A percentile compares a stretch with the other conserved stretches of the same genome.
These are phyloP conservation scores for Coryphaenoides rupestris DNA, from an alignment of 2,113 vertebrate genomes.

Conservation along the genomic window DNA sequence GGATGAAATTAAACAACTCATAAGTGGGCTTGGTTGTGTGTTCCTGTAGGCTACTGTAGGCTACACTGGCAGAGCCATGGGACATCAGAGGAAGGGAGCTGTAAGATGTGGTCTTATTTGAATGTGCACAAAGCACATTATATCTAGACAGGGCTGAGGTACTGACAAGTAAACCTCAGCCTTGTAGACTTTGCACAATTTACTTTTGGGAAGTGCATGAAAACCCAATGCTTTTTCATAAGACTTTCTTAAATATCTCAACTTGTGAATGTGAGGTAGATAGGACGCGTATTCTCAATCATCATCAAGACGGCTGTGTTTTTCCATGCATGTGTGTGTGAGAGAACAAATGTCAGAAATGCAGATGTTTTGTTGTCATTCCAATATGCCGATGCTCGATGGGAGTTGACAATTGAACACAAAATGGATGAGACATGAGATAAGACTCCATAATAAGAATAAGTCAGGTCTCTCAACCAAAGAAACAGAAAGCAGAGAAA, in stretches of 20 bases:
- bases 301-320: neutral
- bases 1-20: neutral
- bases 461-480: constrained; percentile 48
- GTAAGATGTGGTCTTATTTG: neutral
- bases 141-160: neutral
- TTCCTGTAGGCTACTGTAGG: too few relatives aligned
- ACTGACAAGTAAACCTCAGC: neutral
- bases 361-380: constrained; percentile 10
- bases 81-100: too few relatives aligned
- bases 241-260: too few relatives aligned
- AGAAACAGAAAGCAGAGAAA: constrained; percentile 15
- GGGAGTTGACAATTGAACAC: constrained; percentile 17
- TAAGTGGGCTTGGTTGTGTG: too few relatives aligned
- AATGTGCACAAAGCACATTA: neutral
- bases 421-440: constrained; percentile 33
- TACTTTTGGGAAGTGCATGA: neutral
- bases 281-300: too few relatives aligned
- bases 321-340: neutral
- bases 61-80: too few relatives aligned
- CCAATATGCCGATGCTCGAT: constrained; percentile 44
- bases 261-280: too few relatives aligned
- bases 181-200: neutral
- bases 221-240: neutral
- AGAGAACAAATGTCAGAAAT: constrained; percentile 13
- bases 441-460: too few relatives aligned